These are phyloP conservation scores for Nephrotoma flavescens DNA, from an alignment of 2,888 invertebrate genomes.

Conservation along the genomic window DNA sequence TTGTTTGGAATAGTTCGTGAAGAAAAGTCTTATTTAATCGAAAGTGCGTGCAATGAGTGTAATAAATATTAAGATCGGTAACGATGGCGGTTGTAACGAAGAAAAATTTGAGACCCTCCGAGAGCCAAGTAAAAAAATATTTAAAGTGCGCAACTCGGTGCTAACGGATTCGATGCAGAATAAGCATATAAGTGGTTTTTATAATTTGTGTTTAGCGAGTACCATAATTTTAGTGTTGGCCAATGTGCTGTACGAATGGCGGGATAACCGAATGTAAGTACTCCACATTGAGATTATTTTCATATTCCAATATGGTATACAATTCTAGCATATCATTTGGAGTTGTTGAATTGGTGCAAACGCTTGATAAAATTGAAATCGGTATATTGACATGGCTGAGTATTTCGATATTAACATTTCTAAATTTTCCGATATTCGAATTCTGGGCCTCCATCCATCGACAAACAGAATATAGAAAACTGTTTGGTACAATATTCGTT, in stretches of 20 bases:
- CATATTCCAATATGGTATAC: not conserved
- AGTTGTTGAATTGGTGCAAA: not conserved
- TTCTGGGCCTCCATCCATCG: not conserved
- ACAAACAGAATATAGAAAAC: not conserved
- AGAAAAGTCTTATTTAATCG: not conserved
- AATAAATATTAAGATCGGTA: not conserved
- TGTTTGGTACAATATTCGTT: not conserved
- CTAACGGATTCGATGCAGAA: constrained; percentile 58
- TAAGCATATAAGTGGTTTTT: constrained; percentile 58
- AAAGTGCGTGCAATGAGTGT: not conserved
- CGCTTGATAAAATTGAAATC: not conserved
- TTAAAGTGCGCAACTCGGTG: constrained; percentile 48
- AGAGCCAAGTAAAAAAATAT: constrained; percentile 39
- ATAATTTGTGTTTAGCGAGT: constrained; percentile 61
- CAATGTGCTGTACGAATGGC: constrained; percentile 50
- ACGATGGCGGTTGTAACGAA: not conserved
- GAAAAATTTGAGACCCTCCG: too few relatives aligned
- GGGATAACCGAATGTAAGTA: constrained; percentile 52
- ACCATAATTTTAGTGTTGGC: constrained; percentile 55
- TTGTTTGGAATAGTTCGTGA: too few relatives aligned
- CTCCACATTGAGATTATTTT: not conserved
- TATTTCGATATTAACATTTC: not conserved
- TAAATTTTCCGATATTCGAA: not conserved
- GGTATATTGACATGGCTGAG: not conserved
- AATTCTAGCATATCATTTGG: not conserved